These are phyloP conservation scores for Agriotes lineatus DNA, from an alignment of 2,888 invertebrate genomes.

Conservation along the genomic window DNA sequence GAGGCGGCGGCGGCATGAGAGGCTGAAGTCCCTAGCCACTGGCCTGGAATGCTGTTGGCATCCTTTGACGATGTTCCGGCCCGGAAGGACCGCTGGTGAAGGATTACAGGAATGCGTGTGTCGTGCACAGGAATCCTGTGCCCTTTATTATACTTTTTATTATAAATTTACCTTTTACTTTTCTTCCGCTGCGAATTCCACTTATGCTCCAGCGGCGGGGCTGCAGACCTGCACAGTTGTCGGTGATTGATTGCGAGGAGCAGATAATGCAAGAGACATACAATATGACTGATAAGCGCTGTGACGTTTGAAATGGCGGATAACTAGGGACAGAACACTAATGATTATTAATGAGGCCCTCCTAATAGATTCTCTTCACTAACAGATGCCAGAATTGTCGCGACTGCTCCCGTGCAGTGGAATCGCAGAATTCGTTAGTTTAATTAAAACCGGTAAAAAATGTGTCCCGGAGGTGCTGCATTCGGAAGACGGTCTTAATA, in stretches of 20 bases:
- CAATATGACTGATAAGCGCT: constrained; percentile 28
- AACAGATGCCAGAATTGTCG: constrained; percentile 32
- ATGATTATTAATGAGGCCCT: constrained; percentile 39
- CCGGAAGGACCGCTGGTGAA: constrained; percentile 46
- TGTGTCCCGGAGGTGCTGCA: not conserved
- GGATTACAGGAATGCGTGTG: constrained; percentile 50
- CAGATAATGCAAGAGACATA: constrained; percentile 30
- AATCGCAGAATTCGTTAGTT: constrained; percentile 16
- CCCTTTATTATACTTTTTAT: constrained; percentile 27
- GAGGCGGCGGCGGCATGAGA: constrained; percentile 18
- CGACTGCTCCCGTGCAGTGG: not conserved
- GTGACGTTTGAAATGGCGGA: constrained; percentile 31
- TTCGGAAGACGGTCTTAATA: too few species aligned
- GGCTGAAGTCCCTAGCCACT: constrained; percentile 43
- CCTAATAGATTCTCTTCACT: constrained; percentile 33
- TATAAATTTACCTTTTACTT: constrained; percentile 30
- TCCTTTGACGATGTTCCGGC: constrained; percentile 51
- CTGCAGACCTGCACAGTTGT: not conserved
- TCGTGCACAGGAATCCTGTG: constrained; percentile 37
- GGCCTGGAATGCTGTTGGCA: constrained; percentile 51
- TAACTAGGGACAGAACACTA: constrained; percentile 32
- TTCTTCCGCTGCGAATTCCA: constrained; percentile 17
- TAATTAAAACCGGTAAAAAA: constrained; percentile 22
- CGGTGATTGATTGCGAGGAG: constrained; percentile 28
- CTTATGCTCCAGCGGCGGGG: not conserved